Percentiles rank a stretch among this genome's conserved stretches.
Conservation (phyloP, 1,140 invertebrate genomes). For the Cydia fagiglandana region DNA sequence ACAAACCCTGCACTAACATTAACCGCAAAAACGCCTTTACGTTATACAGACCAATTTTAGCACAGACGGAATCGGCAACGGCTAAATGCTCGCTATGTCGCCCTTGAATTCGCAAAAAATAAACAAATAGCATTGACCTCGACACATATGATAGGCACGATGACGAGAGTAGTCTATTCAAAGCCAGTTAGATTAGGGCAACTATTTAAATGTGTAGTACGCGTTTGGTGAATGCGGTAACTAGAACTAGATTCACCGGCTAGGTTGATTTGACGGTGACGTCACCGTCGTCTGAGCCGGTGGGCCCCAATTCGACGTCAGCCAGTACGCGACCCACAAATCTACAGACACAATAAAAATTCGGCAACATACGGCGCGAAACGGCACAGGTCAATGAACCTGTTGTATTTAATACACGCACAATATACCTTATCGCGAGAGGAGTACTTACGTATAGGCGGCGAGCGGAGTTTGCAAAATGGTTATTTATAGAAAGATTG, state of each 20-base stretch:
- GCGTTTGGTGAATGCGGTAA: conserved; percentile 65
- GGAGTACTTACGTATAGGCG: conserved; percentile 61
- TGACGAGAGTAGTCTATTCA: conserved; percentile 55
- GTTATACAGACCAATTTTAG: conserved; percentile 14
- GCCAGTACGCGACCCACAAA: conserved; percentile 74
- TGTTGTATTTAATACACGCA: conserved; percentile 77
- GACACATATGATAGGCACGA: conserved; percentile 63
- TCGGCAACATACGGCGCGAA: conserved; percentile 73
- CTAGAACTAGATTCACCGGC: conserved; percentile 74
- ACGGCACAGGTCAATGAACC: conserved; percentile 71
- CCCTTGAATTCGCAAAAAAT: conserved; percentile 72
- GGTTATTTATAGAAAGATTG: conserved; percentile 71
- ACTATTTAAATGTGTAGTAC: conserved; percentile 68
- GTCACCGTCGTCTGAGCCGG: conserved; percentile 65
- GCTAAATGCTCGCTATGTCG: conserved; percentile 37
- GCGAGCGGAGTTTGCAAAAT: conserved; percentile 71
- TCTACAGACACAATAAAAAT: conserved; percentile 77
- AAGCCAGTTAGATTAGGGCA: conserved; percentile 69
- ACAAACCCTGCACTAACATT: conserved; percentile 37
- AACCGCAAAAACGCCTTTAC: conserved; percentile 26
- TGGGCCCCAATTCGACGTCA: conserved; percentile 64
- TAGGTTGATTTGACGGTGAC: conserved; percentile 69
- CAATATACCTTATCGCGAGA: conserved; percentile 76
- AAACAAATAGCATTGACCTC: conserved; percentile 75
- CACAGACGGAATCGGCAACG: neutral